Conservation (phyloP, 2,797 vertebrate species). For the Hydrocynus forskahlii region DNA sequence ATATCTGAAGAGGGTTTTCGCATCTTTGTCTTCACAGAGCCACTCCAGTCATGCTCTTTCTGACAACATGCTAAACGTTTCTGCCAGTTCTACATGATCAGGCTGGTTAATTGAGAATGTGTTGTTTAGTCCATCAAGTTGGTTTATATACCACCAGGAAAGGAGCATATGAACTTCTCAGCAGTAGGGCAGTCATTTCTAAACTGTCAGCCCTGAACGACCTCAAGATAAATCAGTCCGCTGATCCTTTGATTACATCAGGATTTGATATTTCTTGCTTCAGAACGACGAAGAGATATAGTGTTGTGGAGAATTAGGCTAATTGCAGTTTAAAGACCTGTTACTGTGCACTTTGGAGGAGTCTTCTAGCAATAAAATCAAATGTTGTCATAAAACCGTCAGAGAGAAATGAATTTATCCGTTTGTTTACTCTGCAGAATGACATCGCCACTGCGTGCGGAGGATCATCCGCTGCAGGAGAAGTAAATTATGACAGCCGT, state of each 20-base stretch:
- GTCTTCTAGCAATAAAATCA: constrained; percentile 58
- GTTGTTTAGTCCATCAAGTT: constrained; percentile 5
- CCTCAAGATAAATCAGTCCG: background rate
- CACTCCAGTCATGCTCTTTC: constrained; percentile 29
- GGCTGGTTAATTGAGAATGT: constrained; percentile 28
- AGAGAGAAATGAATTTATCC: constrained; percentile 67
- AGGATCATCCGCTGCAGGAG: constrained; percentile 45
- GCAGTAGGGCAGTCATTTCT: background rate
- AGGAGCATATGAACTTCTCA: background rate
- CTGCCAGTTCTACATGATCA: constrained; percentile 43
- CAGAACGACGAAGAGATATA: constrained; percentile 9
- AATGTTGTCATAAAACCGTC: constrained; percentile 56
- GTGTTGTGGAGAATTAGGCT: constrained; percentile 42
- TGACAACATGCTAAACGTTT: constrained; percentile 8
- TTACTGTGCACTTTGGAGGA: constrained; percentile 48
- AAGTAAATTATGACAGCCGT: constrained; percentile 61
- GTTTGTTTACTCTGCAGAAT: constrained; percentile 65
- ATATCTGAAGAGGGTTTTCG: constrained; percentile 42
- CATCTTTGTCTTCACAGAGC: constrained; percentile 47
- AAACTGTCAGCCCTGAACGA: constrained; percentile 3
- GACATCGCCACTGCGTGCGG: constrained; percentile 59
- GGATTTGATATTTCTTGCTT: constrained; percentile 6
- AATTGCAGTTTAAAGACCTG: constrained; percentile 55
- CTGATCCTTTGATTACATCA: constrained; percentile 24
- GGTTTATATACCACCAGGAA: background rate